phyloP scores from a whole-genome alignment of 2,113 vertebrate species.

The Varanus komodoensis region DNA sequence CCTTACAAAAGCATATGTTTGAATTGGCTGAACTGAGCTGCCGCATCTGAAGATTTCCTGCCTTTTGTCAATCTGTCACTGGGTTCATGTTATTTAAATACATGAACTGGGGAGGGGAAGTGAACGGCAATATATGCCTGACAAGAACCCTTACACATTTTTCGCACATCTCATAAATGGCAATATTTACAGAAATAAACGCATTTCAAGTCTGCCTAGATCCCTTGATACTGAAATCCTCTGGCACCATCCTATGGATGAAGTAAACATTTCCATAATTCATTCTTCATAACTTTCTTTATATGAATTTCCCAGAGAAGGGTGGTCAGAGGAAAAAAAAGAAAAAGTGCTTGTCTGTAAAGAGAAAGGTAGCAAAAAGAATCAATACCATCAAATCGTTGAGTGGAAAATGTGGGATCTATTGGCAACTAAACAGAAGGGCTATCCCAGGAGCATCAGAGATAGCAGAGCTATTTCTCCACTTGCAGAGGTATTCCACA shows the following conservation, averaged over 20 bases:
- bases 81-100: constrained; percentile 47
- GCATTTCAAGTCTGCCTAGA: background rate
- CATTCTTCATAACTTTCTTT: constrained; percentile 14
- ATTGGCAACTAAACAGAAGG: background rate
- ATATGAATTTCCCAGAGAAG: constrained; percentile 28
- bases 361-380: background rate
- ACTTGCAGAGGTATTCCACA: too few species aligned
- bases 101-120: background rate
- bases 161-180: constrained; percentile 48
- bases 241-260: constrained; percentile 40
- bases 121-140: constrained; percentile 23
- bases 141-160: constrained; percentile 31
- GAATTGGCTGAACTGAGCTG: constrained; percentile 53
- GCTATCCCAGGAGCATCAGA: background rate
- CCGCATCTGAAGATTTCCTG: constrained; percentile 60
- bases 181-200: constrained; percentile 57
- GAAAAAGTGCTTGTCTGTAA: background rate
- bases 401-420: background rate
- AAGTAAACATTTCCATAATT: constrained; percentile 46
- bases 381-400: background rate
- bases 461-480: background rate
- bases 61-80: constrained; percentile 59
- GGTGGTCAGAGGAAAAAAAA: background rate
- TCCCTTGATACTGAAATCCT: constrained; percentile 37
- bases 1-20: constrained; percentile 53